A percentile compares a stretch with the other conserved stretches of the same genome.
These are phyloP conservation scores for Metopolophium dirhodum DNA, from an alignment of 1,140 invertebrate genomes.

Conservation along the genomic window DNA sequence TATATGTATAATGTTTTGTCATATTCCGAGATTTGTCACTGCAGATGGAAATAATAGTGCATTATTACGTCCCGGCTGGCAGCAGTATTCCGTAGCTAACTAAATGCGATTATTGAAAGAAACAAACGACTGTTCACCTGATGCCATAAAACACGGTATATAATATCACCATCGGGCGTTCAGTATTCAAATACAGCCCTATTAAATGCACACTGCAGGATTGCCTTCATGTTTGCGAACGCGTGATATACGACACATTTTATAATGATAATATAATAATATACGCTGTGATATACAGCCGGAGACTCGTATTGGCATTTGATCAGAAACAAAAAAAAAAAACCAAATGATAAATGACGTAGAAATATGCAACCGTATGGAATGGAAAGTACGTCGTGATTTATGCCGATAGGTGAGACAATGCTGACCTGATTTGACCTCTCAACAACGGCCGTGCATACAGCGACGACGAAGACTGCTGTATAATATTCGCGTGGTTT, in stretches of 20 bases:
- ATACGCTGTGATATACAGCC: neutral
- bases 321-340: neutral
- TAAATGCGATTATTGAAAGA: neutral
- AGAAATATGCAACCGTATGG: neutral
- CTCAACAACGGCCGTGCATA: neutral
- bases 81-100: neutral
- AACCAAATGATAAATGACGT: neutral
- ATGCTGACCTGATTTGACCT: neutral
- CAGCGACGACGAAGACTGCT: no score
- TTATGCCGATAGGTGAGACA: conserved; percentile 1
- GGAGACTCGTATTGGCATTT: neutral
- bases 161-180: neutral
- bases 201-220: neutral
- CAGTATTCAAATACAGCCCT: neutral
- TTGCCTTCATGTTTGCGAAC: neutral
- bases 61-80: neutral
- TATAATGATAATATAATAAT: neutral
- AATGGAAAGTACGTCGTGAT: conserved; percentile 9
- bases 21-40: neutral
- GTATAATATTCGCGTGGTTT: neutral
- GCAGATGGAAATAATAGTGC: neutral
- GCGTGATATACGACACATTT: neutral
- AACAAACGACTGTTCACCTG: neutral
- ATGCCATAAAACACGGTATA: neutral
- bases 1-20: neutral